These are phyloP conservation scores for Corythornis cristatus DNA, from an alignment of 2,113 vertebrate genomes.

Conservation along the genomic window DNA sequence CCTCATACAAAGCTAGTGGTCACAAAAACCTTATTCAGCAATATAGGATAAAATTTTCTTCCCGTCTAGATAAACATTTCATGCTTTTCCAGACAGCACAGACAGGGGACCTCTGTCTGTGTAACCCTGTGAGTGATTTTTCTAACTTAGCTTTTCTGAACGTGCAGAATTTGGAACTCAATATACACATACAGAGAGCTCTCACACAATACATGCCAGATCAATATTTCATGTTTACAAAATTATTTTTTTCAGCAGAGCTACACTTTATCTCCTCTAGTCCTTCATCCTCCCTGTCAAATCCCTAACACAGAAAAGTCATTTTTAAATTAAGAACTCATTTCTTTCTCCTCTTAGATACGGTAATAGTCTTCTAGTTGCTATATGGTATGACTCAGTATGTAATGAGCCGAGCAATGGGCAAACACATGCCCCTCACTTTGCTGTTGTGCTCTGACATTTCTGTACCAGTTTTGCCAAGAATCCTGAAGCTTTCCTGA, in stretches of 20 bases:
- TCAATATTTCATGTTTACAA: conserved; percentile 69
- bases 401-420: background rate
- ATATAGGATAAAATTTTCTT: background rate
- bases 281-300: conserved; percentile 48
- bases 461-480: background rate
- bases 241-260: conserved; percentile 5
- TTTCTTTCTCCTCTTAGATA: conserved; percentile 49
- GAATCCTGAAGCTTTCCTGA: background rate
- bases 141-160: conserved; percentile 49
- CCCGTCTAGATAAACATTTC: conserved; percentile 1
- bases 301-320: conserved; percentile 28
- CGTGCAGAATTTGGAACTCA: background rate
- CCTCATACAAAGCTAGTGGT: background rate
- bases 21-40: conserved; percentile 8
- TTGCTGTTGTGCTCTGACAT: background rate
- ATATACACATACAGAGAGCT: conserved; percentile 10
- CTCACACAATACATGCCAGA: conserved; percentile 10
- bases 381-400: background rate
- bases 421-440: background rate
- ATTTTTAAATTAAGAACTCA: conserved; percentile 61
- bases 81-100: background rate
- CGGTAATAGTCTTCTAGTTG: conserved; percentile 23
- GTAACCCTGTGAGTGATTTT: background rate
- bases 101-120: background rate
- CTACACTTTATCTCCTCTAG: conserved; percentile 25